Evolutionary conservation across 2,113 vertebrate genomes (phyloP).

Genomic region (Shinisaurus crocodilurus): DNA sequence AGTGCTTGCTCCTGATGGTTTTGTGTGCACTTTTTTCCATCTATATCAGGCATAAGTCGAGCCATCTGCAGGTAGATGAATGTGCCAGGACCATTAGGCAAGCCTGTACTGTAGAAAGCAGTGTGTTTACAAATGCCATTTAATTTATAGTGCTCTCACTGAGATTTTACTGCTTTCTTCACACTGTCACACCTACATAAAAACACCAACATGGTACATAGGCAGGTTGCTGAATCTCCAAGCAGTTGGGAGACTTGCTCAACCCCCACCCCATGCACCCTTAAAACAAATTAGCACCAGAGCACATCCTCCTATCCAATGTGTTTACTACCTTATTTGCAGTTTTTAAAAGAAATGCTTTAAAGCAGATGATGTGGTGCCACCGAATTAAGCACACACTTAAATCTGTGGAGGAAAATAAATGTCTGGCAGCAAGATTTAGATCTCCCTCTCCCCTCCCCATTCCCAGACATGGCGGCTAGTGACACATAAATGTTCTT

Average conservation of each 20-base stretch:
- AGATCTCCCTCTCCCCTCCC: constrained; percentile 62
- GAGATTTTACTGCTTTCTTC: constrained; percentile 71
- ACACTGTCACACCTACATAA: constrained; percentile 62
- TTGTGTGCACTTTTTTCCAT: neutral
- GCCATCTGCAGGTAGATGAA: constrained; percentile 44
- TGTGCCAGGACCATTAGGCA: constrained; percentile 24
- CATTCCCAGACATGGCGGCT: constrained; percentile 61
- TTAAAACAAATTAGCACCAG: constrained; percentile 63
- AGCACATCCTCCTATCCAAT: constrained; percentile 42
- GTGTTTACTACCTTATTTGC: constrained; percentile 66
- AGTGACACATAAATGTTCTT: constrained; percentile 76
- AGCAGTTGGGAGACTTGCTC: constrained; percentile 27
- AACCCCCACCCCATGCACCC: constrained; percentile 56
- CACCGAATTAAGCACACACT: constrained; percentile 36
- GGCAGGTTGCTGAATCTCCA: constrained; percentile 44
- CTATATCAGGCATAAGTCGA: neutral
- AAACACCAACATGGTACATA: constrained; percentile 38
- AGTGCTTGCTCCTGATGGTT: neutral
- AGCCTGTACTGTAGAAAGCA: constrained; percentile 31
- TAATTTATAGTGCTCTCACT: constrained; percentile 27
- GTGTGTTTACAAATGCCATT: constrained; percentile 54
- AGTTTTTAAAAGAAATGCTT: constrained; percentile 66
- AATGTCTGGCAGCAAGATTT: constrained; percentile 65
- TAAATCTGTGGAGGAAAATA: constrained; percentile 55
- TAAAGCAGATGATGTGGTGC: constrained; percentile 17